Base-by-base conservation (phyloP, 1,140 invertebrate genomes). In the Triops cancriformis region DNA sequence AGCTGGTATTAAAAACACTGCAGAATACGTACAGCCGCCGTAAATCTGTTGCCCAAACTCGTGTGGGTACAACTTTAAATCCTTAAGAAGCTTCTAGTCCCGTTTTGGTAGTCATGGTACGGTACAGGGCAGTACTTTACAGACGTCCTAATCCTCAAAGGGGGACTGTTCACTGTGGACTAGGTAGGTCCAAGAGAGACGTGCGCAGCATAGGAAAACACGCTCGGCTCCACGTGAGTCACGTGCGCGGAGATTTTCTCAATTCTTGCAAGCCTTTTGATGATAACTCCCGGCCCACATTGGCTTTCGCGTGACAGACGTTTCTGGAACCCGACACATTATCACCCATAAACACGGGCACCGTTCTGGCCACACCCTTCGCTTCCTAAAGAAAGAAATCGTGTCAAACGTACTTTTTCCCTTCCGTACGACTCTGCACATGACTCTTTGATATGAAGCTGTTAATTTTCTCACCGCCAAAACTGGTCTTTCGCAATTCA, bases 221-320 rank as follows among this genome's bases (percentile, higher is more conserved):
- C 51, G 51, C 51, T 64, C 51, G 51, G 51, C 18, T 64, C 51
- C 51, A 64, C 51, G 51, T 64, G 51, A 64, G 51, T 64, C 51
- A 64, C 51, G 51, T 64, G 51, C 23, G 14, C n/a, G 6, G 51
- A 23, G 51, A 64, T 64, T 64, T 64, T n/a, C 0, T 12, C 10
- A 37, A 23, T 64, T 64, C 51, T 64, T 64, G 51, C 51, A 64
- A 64, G 51, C 51, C 18, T 23, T 23, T 64, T 64, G 14, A 14
- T 6, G 10, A 6, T 64, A 64, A 64, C 18, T 23, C 51, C 18
- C 51, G 51, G 18, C 14, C 51, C 51, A 64, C 51, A 64, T 23
- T 64, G 51, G 51, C 51, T 64, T 64, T 64, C 51, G 51, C 51
- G 51, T 64, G 51, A 64, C 51, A 64, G 51, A 18, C 10, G 10